These are phyloP conservation scores for Lissonota sp. DNA, from an alignment of 2,888 invertebrate species.

Conservation along the genomic window DNA sequence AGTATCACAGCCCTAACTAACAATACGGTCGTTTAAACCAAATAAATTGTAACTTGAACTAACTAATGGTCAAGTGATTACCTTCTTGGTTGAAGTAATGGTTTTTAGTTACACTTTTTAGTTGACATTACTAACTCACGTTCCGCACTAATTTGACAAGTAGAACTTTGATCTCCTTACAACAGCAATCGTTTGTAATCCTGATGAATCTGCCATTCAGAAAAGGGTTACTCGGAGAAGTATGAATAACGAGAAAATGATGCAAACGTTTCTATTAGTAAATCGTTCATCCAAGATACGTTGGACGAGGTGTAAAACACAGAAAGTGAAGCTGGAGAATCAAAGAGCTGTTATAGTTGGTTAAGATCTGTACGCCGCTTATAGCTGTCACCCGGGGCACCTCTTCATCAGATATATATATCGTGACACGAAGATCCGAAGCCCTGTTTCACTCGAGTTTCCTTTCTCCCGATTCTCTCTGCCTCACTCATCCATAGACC, in stretches of 20 bases:
- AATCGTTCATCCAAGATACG: not conserved
- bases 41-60: too few relatives aligned
- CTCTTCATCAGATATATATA: constrained; percentile 79
- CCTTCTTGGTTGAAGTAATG: too few relatives aligned
- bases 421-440: constrained; percentile 71
- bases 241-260: constrained; percentile 72
- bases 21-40: too few relatives aligned
- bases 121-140: too few relatives aligned
- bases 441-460: constrained; percentile 63
- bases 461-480: constrained; percentile 60
- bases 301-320: constrained; percentile 41
- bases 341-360: constrained; percentile 11
- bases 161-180: too few relatives aligned
- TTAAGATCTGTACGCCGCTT: constrained; percentile 71
- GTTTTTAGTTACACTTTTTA: too few relatives aligned
- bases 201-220: too few relatives aligned
- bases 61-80: too few relatives aligned
- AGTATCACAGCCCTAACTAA: too few relatives aligned
- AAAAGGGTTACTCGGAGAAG: too few relatives aligned
- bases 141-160: too few relatives aligned
- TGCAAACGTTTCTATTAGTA: not conserved
- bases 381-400: constrained; percentile 78
- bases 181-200: too few relatives aligned
- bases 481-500: constrained; percentile 60
- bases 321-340: constrained; percentile 23